phyloP scores from a whole-genome alignment of 2,888 invertebrate genomes.

The Meiosimyza decipiens region DNA sequence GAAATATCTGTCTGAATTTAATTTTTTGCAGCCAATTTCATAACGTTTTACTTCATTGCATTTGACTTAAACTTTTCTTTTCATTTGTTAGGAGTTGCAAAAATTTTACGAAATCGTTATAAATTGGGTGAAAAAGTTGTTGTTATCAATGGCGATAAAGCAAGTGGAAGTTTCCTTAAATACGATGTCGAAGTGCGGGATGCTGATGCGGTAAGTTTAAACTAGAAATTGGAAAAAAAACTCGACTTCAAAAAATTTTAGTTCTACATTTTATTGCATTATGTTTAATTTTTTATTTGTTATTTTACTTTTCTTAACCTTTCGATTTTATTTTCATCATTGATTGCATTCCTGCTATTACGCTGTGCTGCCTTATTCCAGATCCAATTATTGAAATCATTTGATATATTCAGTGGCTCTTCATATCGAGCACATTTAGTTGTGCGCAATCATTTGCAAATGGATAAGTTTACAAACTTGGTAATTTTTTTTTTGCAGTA shows the following conservation, averaged over 20 bases:
- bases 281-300: slow-evolving; percentile 8
- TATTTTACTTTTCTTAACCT: slow-evolving; percentile 32
- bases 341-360: slow-evolving; percentile 11
- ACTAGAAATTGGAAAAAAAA: slow-evolving; percentile 25
- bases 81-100: slow-evolving; percentile 59
- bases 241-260: slow-evolving; percentile 1
- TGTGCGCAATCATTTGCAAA: slow-evolving; percentile 65
- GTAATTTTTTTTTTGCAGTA: slow-evolving; percentile 51
- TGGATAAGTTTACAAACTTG: slow-evolving; percentile 65
- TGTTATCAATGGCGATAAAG: slow-evolving; percentile 62
- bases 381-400: slow-evolving; percentile 65
- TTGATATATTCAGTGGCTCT: slow-evolving; percentile 65
- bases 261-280: slow-evolving; percentile 26
- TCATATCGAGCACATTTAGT: slow-evolving; percentile 62
- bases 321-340: slow-evolving; percentile 20
- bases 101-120: slow-evolving; percentile 58
- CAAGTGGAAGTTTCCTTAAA: slow-evolving; percentile 59
- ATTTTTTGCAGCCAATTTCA: background rate
- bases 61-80: background rate
- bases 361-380: slow-evolving; percentile 43
- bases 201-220: slow-evolving; percentile 62
- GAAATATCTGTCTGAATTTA: background rate
- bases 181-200: slow-evolving; percentile 67
- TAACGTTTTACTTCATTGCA: background rate
- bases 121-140: slow-evolving; percentile 64